Evolutionary conservation across 2,113 vertebrate genomes (phyloP), one percentile per base, ranked within the genome.

Genomic region (Sinocyclocheilus grahami): DNA sequence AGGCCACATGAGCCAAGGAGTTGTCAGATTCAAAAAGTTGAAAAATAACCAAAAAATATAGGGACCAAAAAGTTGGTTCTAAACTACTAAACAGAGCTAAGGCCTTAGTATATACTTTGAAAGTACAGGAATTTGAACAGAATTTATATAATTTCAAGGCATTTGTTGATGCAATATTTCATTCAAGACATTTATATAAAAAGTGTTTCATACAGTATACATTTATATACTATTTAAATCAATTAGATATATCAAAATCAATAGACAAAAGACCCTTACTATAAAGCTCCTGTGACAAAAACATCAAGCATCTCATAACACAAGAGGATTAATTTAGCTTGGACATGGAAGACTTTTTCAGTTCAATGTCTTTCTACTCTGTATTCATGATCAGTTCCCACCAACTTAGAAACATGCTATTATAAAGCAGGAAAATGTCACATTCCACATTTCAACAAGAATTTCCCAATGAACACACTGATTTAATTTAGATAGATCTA

Each of bases 401-500:
- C 37, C 58, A 85, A 63, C 85, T 74, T 74, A 51, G 65, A 86
- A 80, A 62, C 53, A 77, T 58, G 16, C 86, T 67, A 69, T 69
- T 78, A 83, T 87, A 63, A 85, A 84, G 48, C 53, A 46, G 69
- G 46, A 51, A 88, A 69, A 69, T 85, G 79, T 85, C 78, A 88
- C 48, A 78, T 82, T 82, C 80, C 72, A 83, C 72, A 83, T 24
- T 86, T 63, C 60, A 87, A 87, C 86, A 71, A 76, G 72, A 86
- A 67, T 82, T 85, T 55, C 58, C 75, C 74, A 83, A 69, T 67
- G 74, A 83, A 83, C 75, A 65, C 71, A 67, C 63, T 83, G 86
- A 87, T 87, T 87, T 83, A 77, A 87, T 87, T 87, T 87, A 87
- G 86, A 87, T 83, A 87, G 86, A 83, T 76, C 60, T 65, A 42